Evolutionary conservation across 2,888 invertebrate genomes (phyloP), one percentile per base, ranked within the genome.

Genomic region (Ephialtes manifestator): DNA sequence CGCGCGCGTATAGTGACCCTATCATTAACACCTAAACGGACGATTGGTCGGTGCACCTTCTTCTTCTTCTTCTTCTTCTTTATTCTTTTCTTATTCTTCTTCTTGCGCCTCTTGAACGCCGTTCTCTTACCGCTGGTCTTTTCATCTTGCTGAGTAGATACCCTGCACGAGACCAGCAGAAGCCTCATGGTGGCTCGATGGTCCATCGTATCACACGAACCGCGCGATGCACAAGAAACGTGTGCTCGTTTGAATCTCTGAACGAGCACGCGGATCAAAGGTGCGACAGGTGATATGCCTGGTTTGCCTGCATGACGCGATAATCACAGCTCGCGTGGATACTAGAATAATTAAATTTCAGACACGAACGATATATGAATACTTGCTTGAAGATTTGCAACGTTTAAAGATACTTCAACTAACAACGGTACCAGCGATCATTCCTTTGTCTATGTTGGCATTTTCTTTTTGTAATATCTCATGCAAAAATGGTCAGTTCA

Each of bases 21-120:
- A 92, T 92, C 92, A 92, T 93, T 93, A 93, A 91, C 92, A 92
- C 93, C 93, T 92, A 91, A 92, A 91, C 90, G 91, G 89, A 90
- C 89, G 90, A 90, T 91, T 88, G 88, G 87, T 83, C 87, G 84
- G 74, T 71, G 82, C 85, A 75, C 77, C 85, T 60, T 84, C 84
- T 80, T 76, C 86, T 78, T 89, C 86, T 78, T 84, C 65, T 68
- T 78, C 65, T 63, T 72, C 55, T 43, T 67, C 67, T n/a, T 83
- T 67, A 63, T 71, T 31, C 65, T 79, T 24, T 28, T 70, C 46
- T 72, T 70, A 58, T 28, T 71, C 74, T 55, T 74, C 63, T 81
- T 70, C 65, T 74, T 48, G 67, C 46, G 39, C 53, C 15, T 55
- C 46, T 67, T 55, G 15, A 76, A 24, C 39, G 76, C 24, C 58